Evolutionary conservation across 23 tunicate genomes (phyloP).

Genomic region (Oikopleura dioica): DNA sequence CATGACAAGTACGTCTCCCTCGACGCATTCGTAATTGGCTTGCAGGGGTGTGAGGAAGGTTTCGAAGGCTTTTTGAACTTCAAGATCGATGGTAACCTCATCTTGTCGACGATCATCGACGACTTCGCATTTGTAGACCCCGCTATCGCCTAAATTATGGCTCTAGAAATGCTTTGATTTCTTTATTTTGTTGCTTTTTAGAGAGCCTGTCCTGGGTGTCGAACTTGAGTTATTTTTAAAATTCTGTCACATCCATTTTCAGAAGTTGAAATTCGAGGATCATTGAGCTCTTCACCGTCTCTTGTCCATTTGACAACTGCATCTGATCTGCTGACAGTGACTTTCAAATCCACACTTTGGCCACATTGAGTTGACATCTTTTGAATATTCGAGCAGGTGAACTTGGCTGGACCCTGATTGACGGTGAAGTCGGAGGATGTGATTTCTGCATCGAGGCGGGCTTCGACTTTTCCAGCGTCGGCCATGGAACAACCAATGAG

Average conservation of each 20-base stretch:
- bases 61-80: constrained; percentile 8
- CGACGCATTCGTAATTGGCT: background rate
- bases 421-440: background rate
- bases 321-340: background rate
- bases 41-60: background rate
- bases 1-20: background rate
- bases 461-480: constrained; percentile 10
- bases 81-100: background rate
- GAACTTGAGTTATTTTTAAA: background rate
- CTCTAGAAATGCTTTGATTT: too few species aligned
- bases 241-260: background rate
- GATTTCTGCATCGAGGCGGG: background rate
- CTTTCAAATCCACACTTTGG: background rate
- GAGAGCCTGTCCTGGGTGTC: constrained; percentile 5
- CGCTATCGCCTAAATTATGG: too few species aligned
- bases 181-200: too few species aligned
- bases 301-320: background rate
- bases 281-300: background rate
- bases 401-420: background rate
- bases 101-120: background rate
- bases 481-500: background rate
- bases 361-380: background rate
- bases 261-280: background rate
- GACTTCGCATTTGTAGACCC: background rate
- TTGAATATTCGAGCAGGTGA: background rate